Evolutionary conservation across 2,113 vertebrate genomes (phyloP).

Genomic region (Podarcis muralis): DNA sequence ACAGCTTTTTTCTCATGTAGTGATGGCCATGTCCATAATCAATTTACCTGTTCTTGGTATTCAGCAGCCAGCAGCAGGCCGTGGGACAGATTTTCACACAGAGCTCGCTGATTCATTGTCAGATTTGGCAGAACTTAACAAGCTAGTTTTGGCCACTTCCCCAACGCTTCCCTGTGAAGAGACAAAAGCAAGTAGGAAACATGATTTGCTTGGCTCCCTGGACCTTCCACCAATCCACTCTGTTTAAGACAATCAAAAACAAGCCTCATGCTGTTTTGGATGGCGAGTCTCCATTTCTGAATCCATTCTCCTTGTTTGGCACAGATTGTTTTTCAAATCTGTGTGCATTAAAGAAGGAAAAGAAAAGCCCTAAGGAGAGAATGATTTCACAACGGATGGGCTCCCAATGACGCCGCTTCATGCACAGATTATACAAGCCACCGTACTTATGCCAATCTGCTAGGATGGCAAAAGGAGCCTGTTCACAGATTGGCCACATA

Average conservation of each 20-base stretch:
- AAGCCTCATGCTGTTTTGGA: constrained; percentile 5
- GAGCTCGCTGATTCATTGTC: constrained; percentile 31
- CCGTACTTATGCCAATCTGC: constrained; percentile 25
- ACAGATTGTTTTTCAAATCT: not conserved
- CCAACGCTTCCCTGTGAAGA: constrained; percentile 32
- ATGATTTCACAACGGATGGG: constrained; percentile 1
- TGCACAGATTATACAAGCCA: not conserved
- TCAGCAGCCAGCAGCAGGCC: not conserved
- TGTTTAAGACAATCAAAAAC: not conserved
- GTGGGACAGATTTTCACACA: constrained; percentile 38
- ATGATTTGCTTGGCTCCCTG: not conserved
- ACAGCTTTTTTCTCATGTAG: constrained; percentile 1
- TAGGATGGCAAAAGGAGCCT: constrained; percentile 1
- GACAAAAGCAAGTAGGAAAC: not conserved
- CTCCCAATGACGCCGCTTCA: not conserved
- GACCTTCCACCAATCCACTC: not conserved
- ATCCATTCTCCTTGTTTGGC: constrained; percentile 5
- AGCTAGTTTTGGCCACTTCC: constrained; percentile 32
- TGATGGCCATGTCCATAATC: constrained; percentile 13
- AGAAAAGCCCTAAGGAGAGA: not conserved
- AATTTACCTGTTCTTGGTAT: constrained; percentile 16
- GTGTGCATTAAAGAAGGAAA: not conserved
- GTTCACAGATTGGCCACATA: constrained; percentile 33
- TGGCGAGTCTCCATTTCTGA: not conserved
- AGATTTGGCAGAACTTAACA: constrained; percentile 26